A percentile compares a stretch with the other conserved stretches of the same genome.
Evolutionary conservation across 2,888 invertebrate genomes (phyloP).

Genomic region (Podabrus alpinus): DNA sequence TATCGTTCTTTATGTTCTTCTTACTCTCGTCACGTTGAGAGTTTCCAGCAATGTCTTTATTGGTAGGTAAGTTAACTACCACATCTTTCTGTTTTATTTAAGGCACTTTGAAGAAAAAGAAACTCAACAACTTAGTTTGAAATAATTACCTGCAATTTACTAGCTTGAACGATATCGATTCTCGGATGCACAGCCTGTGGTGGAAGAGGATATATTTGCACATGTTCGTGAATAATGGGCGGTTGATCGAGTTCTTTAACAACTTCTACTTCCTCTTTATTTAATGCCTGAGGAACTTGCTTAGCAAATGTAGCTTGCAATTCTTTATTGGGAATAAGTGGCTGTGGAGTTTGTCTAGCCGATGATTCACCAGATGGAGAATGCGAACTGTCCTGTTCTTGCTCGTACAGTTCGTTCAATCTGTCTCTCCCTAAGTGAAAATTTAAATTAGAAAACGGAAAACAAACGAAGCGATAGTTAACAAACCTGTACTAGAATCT

Average conservation of each 20-base stretch:
- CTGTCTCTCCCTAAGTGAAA: conserved; percentile 45
- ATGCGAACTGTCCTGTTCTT: conserved; percentile 48
- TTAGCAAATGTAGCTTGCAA: conserved; percentile 52
- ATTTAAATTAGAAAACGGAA: background rate
- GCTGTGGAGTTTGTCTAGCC: conserved; percentile 58
- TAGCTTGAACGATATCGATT: conserved; percentile 49
- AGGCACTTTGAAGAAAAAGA: too few species aligned
- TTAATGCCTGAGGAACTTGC: conserved; percentile 45
- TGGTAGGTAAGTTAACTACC: conserved; percentile 11
- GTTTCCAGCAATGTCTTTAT: conserved; percentile 8
- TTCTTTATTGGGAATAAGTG: conserved; percentile 46
- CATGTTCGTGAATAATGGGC: conserved; percentile 25
- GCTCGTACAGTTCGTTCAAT: conserved; percentile 52
- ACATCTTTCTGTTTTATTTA: conserved; percentile 19
- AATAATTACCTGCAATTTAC: conserved; percentile 51
- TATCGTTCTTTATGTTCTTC: conserved; percentile 17
- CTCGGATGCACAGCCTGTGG: conserved; percentile 29
- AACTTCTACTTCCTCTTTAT: conserved; percentile 34
- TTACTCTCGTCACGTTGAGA: conserved; percentile 17
- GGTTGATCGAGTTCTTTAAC: conserved; percentile 27
- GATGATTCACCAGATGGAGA: conserved; percentile 56
- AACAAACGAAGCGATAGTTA: background rate
- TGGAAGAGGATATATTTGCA: conserved; percentile 21
- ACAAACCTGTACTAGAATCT: conserved; percentile 50
- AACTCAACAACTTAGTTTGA: too few species aligned